Evolutionary conservation across 2,113 vertebrate species (phyloP), one percentile per base, ranked within the genome.

Genomic region (Panthera uncia): DNA sequence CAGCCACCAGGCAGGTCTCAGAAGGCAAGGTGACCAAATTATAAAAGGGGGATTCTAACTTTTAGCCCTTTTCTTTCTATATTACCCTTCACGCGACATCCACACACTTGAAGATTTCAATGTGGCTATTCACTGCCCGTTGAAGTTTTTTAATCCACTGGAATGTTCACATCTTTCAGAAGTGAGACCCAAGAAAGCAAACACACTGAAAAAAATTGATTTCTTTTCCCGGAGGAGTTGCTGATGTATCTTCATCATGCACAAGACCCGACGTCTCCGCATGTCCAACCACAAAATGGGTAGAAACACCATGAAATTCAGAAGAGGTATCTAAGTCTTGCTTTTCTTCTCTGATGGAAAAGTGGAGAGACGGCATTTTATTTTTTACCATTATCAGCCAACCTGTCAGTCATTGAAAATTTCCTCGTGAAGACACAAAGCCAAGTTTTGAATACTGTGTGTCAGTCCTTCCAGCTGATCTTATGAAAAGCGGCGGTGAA

Each of bases 301-400:
- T 50, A 57, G 80, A 85, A 41, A 84, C 82, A 57, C 4, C 3
- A 31, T 4, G 69, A 29, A 57, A 84, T 4, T 83, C 84, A 41
- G 69, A 13, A 61, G 6, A 45, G 71, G 0, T 45, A 57, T 82
- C 65, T 38, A 68, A 95, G 71, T 48, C 94, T 69, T 5, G 3
- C 13, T 74, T 97, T 83, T 63, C 66, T 16, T 82, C 85, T 96
- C 52, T 9, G 8, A 31, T 79, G 80, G 71, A 91, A 76, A 88
- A 61, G 68, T 21, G 41, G 31, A 73, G 71, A 71, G 48, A 38
- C 0, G 7, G 74, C 74, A 31, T 95, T 65, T 41, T 85, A 91
- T 78, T 97, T 89, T 83, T 93, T 88, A 79, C 69, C 38, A 81
- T 92, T 95, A 89, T 97, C 95, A 97, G 69, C 29, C 73, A 25